Evolutionary conservation across 1,140 invertebrate genomes (phyloP).

Genomic region (Leptinotarsa undecemlineata): DNA sequence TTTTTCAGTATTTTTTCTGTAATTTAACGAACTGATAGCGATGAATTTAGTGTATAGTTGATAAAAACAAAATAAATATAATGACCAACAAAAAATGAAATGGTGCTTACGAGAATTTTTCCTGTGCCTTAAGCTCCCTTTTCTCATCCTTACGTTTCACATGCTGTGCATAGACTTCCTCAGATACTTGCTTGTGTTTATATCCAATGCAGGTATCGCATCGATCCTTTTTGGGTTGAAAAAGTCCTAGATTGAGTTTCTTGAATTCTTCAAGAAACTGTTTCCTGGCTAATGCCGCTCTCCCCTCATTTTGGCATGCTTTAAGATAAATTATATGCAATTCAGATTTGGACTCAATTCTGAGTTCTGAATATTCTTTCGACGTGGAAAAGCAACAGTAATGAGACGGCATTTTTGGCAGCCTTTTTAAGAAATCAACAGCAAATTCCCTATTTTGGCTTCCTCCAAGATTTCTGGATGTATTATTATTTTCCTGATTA

Average conservation of each 20-base stretch:
- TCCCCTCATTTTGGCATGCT: not conserved
- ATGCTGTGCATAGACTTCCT: conserved; percentile 40
- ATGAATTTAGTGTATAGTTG: no score
- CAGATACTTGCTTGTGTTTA: conserved; percentile 33
- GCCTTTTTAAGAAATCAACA: conserved; percentile 28
- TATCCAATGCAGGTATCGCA: conserved; percentile 42
- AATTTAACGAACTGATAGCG: no score
- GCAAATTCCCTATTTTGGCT: conserved; percentile 5
- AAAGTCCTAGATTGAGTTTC: conserved; percentile 39
- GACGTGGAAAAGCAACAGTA: conserved; percentile 40
- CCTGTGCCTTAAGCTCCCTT: conserved; percentile 37
- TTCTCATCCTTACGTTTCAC: conserved; percentile 26
- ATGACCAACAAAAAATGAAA: no score
- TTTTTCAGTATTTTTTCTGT: no score
- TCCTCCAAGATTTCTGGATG: not conserved
- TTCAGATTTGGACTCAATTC: conserved; percentile 31
- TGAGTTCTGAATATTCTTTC: conserved; percentile 36
- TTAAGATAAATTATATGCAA: conserved; percentile 39
- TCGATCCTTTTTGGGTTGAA: conserved; percentile 42
- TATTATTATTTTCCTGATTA: not conserved
- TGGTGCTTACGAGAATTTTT: conserved; percentile 23
- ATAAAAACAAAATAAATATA: no score
- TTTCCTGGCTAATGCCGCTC: not conserved
- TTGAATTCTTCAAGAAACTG: conserved; percentile 15
- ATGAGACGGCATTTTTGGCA: conserved; percentile 44